These are phyloP conservation scores for Chymomyza caudatula DNA, from an alignment of 2,888 invertebrate species.

Conservation along the genomic window DNA sequence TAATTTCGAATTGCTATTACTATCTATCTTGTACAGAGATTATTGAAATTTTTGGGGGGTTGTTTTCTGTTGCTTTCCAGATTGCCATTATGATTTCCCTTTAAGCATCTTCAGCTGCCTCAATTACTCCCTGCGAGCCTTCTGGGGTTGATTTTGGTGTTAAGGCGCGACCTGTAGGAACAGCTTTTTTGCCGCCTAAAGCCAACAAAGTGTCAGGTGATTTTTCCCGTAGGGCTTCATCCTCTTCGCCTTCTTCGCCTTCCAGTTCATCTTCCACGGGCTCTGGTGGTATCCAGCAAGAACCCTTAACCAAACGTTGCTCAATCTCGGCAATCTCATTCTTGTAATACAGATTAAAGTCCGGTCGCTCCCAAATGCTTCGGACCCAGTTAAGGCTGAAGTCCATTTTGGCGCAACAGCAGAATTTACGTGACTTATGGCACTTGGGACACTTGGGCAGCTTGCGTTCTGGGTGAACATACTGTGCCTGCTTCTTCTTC, in stretches of 20 bases:
- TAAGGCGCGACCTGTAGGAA: background rate
- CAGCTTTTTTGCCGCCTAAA: slow-evolving; percentile 43
- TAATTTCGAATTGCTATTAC: too few species aligned
- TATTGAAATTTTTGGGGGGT: too few species aligned
- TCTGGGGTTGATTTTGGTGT: too few species aligned
- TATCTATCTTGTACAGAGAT: too few species aligned
- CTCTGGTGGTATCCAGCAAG: slow-evolving; percentile 60
- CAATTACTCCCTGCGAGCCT: too few species aligned
- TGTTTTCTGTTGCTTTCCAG: too few species aligned
- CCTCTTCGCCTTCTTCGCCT: slow-evolving; percentile 35
- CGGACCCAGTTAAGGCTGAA: slow-evolving; percentile 71
- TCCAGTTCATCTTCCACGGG: slow-evolving; percentile 26
- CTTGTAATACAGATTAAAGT: slow-evolving; percentile 69
- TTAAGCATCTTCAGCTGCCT: too few species aligned
- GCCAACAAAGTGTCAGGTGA: slow-evolving; percentile 41
- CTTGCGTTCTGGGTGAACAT: slow-evolving; percentile 54
- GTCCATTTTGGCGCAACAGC: slow-evolving; percentile 68
- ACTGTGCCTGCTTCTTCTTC: slow-evolving; percentile 53
- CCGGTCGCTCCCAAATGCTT: slow-evolving; percentile 73
- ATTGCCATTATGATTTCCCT: too few species aligned
- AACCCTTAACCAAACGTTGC: slow-evolving; percentile 53
- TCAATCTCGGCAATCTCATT: slow-evolving; percentile 68
- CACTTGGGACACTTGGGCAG: slow-evolving; percentile 67
- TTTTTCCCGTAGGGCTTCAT: slow-evolving; percentile 9
- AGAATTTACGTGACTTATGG: slow-evolving; percentile 64